A percentile compares a stretch with the other conserved stretches of the same genome.
Conservation (phyloP, 1,140 invertebrate genomes). For the Drosophila ficusphila region DNA sequence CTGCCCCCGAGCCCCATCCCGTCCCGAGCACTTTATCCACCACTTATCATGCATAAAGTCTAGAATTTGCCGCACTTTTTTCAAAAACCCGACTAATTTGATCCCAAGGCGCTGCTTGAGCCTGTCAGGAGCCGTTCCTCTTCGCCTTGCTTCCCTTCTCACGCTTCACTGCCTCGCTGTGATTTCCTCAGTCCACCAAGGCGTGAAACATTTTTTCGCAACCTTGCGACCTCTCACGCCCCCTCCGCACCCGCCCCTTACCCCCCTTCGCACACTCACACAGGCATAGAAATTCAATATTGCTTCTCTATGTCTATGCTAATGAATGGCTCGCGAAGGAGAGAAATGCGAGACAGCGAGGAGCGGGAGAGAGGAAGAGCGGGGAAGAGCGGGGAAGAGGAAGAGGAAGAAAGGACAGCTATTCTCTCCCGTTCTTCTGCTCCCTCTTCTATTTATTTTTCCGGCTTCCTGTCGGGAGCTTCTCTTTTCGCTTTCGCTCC, state of each 20-base stretch:
- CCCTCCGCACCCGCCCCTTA: background rate
- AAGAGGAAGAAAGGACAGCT: background rate
- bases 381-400: background rate
- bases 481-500: constrained; percentile 17
- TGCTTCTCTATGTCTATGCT: constrained; percentile 75
- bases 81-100: constrained; percentile 74
- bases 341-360: background rate
- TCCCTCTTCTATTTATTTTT: constrained; percentile 70
- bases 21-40: constrained; percentile 47
- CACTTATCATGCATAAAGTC: constrained; percentile 62
- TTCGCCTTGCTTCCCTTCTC: constrained; percentile 22
- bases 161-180: constrained; percentile 47
- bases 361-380: background rate
- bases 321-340: constrained; percentile 66
- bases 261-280: constrained; percentile 2
- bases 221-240: constrained; percentile 62
- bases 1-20: constrained; percentile 12
- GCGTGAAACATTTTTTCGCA: constrained; percentile 77
- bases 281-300: constrained; percentile 76
- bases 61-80: constrained; percentile 68
- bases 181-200: constrained; percentile 57
- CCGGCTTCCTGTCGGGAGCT: constrained; percentile 66
- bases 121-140: constrained; percentile 22
- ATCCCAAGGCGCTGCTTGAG: constrained; percentile 75
- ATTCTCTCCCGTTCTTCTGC: background rate